Conservation (phyloP, 1,140 invertebrate species). For the Hylyphantes graminicola region DNA sequence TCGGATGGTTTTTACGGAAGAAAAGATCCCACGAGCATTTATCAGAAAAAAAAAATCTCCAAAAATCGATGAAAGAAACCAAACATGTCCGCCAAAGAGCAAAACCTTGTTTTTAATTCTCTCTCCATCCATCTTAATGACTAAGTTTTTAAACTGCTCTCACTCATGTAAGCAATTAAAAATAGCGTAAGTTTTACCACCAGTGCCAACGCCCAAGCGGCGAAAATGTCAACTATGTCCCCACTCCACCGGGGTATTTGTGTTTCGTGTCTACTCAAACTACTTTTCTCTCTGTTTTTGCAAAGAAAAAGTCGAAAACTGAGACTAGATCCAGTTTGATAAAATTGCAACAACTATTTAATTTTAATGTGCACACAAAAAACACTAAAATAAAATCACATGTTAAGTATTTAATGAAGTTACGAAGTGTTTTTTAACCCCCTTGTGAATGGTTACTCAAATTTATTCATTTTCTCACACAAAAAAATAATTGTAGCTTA, state of each 20-base stretch:
- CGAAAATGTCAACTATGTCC: slow-evolving; percentile 56
- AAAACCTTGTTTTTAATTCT: too few species aligned
- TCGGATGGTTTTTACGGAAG: too few species aligned
- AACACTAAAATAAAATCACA: too few species aligned
- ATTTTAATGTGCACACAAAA: too few species aligned
- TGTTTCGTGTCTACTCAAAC: neutral
- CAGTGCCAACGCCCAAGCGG: slow-evolving; percentile 40
- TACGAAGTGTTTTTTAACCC: too few species aligned
- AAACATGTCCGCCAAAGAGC: slow-evolving; percentile 31
- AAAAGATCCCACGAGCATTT: too few species aligned
- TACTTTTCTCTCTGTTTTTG: slow-evolving; percentile 1
- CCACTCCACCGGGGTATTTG: slow-evolving; percentile 23
- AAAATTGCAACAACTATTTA: too few species aligned
- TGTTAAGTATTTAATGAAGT: too few species aligned
- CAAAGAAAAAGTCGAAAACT: slow-evolving; percentile 2
- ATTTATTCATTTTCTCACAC: too few species aligned
- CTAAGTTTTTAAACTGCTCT: slow-evolving; percentile 51
- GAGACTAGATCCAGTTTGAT: neutral
- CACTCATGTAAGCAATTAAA: slow-evolving; percentile 56
- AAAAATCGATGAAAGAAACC: neutral
- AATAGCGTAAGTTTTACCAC: slow-evolving; percentile 43
- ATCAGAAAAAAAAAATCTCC: too few species aligned
- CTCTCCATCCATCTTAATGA: slow-evolving; percentile 53
- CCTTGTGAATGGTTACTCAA: too few species aligned
- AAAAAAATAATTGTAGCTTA: too few species aligned